Evolutionary conservation across 2,888 invertebrate genomes (phyloP).

Genomic region (Amphipyra berbera): DNA sequence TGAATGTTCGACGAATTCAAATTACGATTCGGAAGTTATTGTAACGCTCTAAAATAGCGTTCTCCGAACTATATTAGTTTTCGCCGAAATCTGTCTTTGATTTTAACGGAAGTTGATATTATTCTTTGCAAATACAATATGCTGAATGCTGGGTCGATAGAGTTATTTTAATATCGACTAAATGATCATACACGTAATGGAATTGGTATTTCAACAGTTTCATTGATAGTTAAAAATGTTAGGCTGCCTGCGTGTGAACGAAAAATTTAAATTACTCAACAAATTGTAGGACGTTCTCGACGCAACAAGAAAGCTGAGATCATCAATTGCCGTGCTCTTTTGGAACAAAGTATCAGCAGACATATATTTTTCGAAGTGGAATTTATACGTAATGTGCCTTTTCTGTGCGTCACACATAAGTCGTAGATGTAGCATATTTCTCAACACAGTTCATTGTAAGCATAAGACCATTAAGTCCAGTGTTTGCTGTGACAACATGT

Average conservation of each 20-base stretch:
- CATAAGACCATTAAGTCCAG: conserved; percentile 44
- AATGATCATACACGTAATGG: conserved; percentile 4
- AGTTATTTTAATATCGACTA: conserved; percentile 24
- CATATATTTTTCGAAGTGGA: conserved; percentile 12
- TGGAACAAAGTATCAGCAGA: neutral
- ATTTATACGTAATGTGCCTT: conserved; percentile 10
- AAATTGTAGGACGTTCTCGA: neutral
- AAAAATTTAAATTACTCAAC: neutral
- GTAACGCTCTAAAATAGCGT: conserved; percentile 50
- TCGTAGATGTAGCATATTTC: conserved; percentile 37
- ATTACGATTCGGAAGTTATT: conserved; percentile 55
- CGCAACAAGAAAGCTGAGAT: neutral
- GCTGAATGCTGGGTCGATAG: conserved; percentile 21
- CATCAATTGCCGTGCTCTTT: neutral
- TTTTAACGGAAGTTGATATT: conserved; percentile 45
- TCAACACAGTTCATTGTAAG: conserved; percentile 43
- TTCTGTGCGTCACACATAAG: conserved; percentile 49
- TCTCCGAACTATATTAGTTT: conserved; percentile 51
- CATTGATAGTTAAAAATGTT: neutral
- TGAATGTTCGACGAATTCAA: conserved; percentile 42
- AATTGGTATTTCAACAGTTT: conserved; percentile 27
- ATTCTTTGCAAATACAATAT: conserved; percentile 53
- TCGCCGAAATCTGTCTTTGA: conserved; percentile 55
- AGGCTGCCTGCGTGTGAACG: neutral
- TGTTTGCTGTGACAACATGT: conserved; percentile 66